Percentiles rank a stretch among this genome's conserved stretches.
Evolutionary conservation across 2,113 vertebrate genomes (phyloP).

Genomic region (Calypte anna): DNA sequence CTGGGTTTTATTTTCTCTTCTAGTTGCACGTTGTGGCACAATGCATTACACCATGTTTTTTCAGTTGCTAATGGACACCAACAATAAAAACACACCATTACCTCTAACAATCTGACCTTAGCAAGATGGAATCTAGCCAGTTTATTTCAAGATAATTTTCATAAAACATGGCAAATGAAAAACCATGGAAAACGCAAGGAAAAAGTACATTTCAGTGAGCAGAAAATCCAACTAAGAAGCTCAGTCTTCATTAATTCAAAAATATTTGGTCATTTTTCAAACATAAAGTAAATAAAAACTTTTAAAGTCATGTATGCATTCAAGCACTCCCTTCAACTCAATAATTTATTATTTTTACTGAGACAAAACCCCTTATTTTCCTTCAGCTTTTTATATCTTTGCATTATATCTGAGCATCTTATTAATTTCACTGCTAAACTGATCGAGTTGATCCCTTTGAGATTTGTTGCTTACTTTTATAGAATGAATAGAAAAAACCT

Average conservation of each 20-base stretch:
- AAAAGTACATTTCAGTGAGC: neutral
- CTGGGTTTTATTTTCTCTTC: neutral
- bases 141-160: neutral
- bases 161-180: neutral
- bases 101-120: neutral
- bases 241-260: neutral
- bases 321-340: neutral
- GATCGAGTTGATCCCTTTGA: neutral
- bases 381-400: neutral
- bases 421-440: neutral
- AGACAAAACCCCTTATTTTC: neutral
- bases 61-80: neutral
- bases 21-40: neutral
- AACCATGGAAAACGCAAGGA: neutral
- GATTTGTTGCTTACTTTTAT: neutral
- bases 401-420: neutral
- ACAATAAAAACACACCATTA: neutral
- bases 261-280: neutral
- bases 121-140: neutral
- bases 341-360: rapidly evolving
- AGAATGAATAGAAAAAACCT: neutral
- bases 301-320: neutral
- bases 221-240: neutral
- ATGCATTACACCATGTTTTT: neutral
- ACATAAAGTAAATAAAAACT: neutral